Base-by-base conservation (phyloP, 2,797 vertebrate species). In the Anniella stebbinsi region DNA sequence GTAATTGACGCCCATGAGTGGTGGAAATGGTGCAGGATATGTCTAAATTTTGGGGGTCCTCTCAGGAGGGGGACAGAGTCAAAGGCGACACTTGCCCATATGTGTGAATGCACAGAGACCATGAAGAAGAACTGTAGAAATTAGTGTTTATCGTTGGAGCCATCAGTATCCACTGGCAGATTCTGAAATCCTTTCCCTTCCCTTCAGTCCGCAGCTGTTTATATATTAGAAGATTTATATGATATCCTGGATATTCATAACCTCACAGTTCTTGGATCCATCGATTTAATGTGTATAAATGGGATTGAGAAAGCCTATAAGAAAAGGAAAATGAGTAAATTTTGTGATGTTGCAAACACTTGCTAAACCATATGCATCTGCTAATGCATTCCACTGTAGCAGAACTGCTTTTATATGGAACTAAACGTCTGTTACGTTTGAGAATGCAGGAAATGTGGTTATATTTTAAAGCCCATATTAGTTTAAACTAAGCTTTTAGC, bases 391-490 rank as follows among this genome's bases (percentile, higher is more conserved):
- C 1, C 4, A 93, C 86, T 87, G 73, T 69, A 80, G 89, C 76
- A 93, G 95, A 94, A 89, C 86, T 91, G 76, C 5, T 94, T 94
- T 93, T 93, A 84, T 93, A 92, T 41, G 92, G 86, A 96, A 92
- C 33, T 86, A 91, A 95, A 92, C 38, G 94, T 91, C 69, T 94
- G 60, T 92, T 94, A 86, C 69, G 89, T 73, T 88, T 90, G 89
- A 93, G 51, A 95, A 92, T 93, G 85, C 41, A 83, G 89, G 70
- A 86, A 92, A 73, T 93, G 91, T 73, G 90, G 85, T 95, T 83
- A 95, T 83, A 95, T 94, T 95, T 94, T 93, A 96, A 96, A 96
- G 84, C 2, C 48, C 69, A 88, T 92, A 93, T 92, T 95, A 94
- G 80, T 92, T 96, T 95, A 95, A 94, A 92, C 60, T 88, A 91